Evolutionary conservation across 2,888 invertebrate species (phyloP).

Genomic region (Hypomecis punctinalis): DNA sequence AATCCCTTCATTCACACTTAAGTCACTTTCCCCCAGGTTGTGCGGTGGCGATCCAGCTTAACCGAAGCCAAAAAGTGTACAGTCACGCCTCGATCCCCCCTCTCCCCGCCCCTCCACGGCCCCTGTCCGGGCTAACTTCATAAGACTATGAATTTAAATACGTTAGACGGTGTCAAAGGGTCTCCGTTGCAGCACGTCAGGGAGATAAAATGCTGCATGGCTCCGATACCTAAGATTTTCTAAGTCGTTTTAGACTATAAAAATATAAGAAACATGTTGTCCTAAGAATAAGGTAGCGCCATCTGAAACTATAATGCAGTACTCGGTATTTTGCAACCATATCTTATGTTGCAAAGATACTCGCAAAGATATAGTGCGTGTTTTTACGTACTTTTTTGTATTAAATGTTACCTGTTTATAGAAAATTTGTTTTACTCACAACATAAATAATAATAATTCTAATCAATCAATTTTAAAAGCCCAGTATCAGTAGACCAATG

Average conservation of each 20-base stretch:
- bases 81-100: constrained; percentile 75
- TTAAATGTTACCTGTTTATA: no score
- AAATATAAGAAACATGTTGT: no score
- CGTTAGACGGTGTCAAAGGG: constrained; percentile 83
- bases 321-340: no score
- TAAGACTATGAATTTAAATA: constrained; percentile 86
- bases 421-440: no score
- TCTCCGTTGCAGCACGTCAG: constrained; percentile 67
- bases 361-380: no score
- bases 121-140: constrained; percentile 76
- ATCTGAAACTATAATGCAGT: no score
- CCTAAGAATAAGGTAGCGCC: no score
- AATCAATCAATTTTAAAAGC: no score
- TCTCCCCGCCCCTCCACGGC: constrained; percentile 44
- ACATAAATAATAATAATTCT: no score
- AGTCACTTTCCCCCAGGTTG: constrained; percentile 34
- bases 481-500: no score
- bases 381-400: no score
- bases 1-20: constrained; percentile 43
- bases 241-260: background rate
- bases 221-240: background rate
- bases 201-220: constrained; percentile 57
- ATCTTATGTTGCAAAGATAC: no score
- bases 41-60: constrained; percentile 80
- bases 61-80: constrained; percentile 84